Percentiles rank a stretch among this genome's conserved stretches.
phyloP scores from a whole-genome alignment of 2,888 invertebrate species.

The Cephus spinipes region DNA sequence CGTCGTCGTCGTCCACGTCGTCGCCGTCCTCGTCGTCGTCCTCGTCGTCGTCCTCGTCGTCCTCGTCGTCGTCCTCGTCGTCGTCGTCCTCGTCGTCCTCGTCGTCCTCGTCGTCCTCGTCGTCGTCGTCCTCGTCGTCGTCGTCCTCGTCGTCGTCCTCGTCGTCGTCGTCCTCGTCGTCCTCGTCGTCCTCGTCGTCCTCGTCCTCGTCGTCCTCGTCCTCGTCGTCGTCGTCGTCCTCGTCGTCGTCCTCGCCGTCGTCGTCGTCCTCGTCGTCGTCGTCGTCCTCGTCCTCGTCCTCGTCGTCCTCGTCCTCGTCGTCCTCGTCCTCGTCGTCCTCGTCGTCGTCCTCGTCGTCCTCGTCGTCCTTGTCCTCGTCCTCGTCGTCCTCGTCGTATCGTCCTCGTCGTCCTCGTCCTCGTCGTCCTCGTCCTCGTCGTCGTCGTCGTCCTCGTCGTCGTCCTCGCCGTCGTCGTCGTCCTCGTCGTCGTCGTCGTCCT shows the following conservation, averaged over 20 bases:
- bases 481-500: constrained; percentile 1
- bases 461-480: neutral
- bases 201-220: neutral
- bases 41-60: constrained; percentile 1
- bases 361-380: too few species aligned
- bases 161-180: neutral
- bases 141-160: constrained; percentile 1
- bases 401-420: too few species aligned
- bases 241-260: neutral
- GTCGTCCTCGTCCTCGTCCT: neutral
- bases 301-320: neutral
- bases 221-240: constrained; percentile 3
- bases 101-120: neutral
- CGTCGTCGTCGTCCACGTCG: too few species aligned
- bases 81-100: neutral
- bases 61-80: neutral
- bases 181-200: neutral
- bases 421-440: neutral
- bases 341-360: constrained; percentile 1
- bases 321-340: neutral
- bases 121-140: neutral
- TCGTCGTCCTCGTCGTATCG: too few species aligned
- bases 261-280: neutral
- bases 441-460: neutral
- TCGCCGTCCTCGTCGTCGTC: neutral